Percentiles rank a stretch among this genome's conserved stretches.
Conservation (phyloP, 2,797 vertebrate species). For the Cynodonichthys magdalenae region DNA sequence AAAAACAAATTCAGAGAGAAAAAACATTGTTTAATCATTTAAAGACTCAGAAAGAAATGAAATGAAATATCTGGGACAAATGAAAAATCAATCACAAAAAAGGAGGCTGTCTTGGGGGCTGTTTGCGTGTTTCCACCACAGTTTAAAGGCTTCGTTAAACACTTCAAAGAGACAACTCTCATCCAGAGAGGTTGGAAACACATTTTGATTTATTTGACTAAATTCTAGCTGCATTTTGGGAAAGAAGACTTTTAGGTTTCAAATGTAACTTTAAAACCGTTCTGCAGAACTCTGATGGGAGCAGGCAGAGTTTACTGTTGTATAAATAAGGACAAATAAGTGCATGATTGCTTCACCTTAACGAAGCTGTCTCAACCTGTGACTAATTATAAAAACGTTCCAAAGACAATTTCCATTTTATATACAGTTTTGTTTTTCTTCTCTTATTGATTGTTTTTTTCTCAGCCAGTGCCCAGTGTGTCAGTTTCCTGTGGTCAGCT, state of each 20-base stretch:
- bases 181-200: constrained; percentile 49
- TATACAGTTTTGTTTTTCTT: neutral
- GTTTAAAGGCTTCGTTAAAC: constrained; percentile 61
- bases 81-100: constrained; percentile 70
- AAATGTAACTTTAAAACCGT: constrained; percentile 25
- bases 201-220: constrained; percentile 63
- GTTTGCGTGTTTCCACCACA: constrained; percentile 47
- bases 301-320: constrained; percentile 16
- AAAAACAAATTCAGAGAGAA: constrained; percentile 38
- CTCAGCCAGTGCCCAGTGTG: neutral
- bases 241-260: constrained; percentile 16
- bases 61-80: constrained; percentile 78
- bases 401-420: constrained; percentile 5
- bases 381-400: no score
- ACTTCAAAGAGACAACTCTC: constrained; percentile 68
- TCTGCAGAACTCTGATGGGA: constrained; percentile 3
- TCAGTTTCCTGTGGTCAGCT: constrained; percentile 41
- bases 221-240: constrained; percentile 44
- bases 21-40: constrained; percentile 60
- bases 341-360: constrained; percentile 1
- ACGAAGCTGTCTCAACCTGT: constrained; percentile 9
- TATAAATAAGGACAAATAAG: neutral
- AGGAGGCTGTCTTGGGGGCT: constrained; percentile 40
- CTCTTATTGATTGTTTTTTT: constrained; percentile 12
- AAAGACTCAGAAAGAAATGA: constrained; percentile 54